Evolutionary conservation across 2,113 vertebrate species (phyloP), one percentile per base, ranked within the genome.

Genomic region (Camelus dromedarius): DNA sequence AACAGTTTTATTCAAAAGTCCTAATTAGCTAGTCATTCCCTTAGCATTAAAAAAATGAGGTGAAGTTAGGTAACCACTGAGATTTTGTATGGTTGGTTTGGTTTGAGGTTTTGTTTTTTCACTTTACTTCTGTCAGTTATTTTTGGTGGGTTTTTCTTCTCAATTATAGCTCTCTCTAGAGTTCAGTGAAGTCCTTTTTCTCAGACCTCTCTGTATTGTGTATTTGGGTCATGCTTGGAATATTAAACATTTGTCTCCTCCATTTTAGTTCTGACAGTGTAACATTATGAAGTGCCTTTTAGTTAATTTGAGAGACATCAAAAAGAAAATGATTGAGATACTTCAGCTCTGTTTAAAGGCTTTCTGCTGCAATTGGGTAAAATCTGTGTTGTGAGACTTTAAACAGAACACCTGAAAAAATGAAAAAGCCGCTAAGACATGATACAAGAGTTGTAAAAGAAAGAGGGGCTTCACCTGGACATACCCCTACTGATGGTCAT

Each of bases 1-100:
- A 70, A 95, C 50, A 93, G 81, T 96, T 97, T 96, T 96, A 93
- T 93, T 96, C 75, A 95, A 91, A 97, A 97, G 82, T 60, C 54
- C 90, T 95, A 96, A 87, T 86, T n/a, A 92, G 1, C 28, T 79
- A 93, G 89, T 67, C 87, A 97, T 93, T 92, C 62, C 76, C n/a
- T 91, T 69, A 76, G n/a, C 26, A 72, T 86, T 67, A 96, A 97
- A 79, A 96, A 94, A 96, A 80, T 80, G 58, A 72, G 84, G 76
- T 10, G 46, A 93, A 93, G 60, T 93, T 75, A 93, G 87, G 60
- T 81, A 92, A 84, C 80, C 75, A 93, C 38, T 66, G 60, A 93
- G 52, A 91, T 85, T 97, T 85, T 90, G 10, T 93, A 20, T 60
- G 28, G 52, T 77, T 89, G 38, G 26, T 64, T 89, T 95, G 52